Base-by-base conservation (phyloP, 2,888 invertebrate species). In the Rugalucina vietnamica region DNA sequence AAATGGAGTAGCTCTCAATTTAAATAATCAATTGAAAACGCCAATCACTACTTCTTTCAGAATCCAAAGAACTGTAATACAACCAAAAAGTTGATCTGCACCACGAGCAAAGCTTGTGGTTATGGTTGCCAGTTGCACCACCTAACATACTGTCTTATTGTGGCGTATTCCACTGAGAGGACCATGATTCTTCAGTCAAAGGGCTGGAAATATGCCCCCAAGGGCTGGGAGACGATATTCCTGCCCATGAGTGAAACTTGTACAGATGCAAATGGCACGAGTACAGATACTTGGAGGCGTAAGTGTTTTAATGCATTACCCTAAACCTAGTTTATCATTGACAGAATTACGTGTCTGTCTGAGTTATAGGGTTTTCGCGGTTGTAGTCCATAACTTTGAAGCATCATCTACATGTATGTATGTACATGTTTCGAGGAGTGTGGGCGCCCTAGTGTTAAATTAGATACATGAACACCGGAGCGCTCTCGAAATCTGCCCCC, bases 71-170 rank as follows among this genome's bases (percentile, higher is more conserved):
- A 98, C 95, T 99, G 99, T 95, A 95, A 95, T 84, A 97, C 96
- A 85, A 98, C 98, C 0, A 97, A 97, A 94, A 98, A 99, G 95
- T 95, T 99, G 79, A 96, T 98, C 73, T 99, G 99, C 95, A 98
- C 97, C 95, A 96, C 99, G 80, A 99, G 99, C 95, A 99, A 99
- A 96, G 99, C 99, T 76, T 99, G 99, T 95, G 99, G 99, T 21
- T 99, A 98, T 95, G 99, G 99, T 18, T 99, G 99, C 94, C 99
- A 99, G 95, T 96, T 99, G 27, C 99, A 99, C 95, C 99, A 99
- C 95, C 97, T 98, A 76, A 97, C 98, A 18, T 99, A 99, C 95
- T 99, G 99, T 95, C 97, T 99, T 90, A 97, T 99, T 93, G 97
- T 99, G 90, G 98, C 99, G 0, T 99, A 99, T 95, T 99, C 98